A percentile compares a stretch with the other conserved stretches of the same genome.
phyloP scores from a whole-genome alignment of 1,140 invertebrate genomes.

The Aporrectodea caliginosa region DNA sequence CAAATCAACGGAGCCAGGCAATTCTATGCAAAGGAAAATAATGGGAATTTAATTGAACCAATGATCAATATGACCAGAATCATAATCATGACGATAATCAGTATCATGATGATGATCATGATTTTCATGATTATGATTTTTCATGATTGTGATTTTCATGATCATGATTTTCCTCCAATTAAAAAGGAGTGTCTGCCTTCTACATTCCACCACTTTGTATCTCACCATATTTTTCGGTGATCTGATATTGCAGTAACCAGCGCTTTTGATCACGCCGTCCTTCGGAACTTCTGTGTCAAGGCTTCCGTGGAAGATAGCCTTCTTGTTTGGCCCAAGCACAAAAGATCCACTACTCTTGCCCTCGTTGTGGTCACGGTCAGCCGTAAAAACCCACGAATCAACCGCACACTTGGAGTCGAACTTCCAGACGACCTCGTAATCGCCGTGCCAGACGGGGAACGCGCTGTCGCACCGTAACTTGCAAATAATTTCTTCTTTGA shows the following conservation, averaged over 20 bases:
- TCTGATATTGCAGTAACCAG: slow-evolving; percentile 75
- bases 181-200: too few relatives aligned
- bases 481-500: slow-evolving; percentile 24
- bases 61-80: too few relatives aligned
- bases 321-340: slow-evolving; percentile 62
- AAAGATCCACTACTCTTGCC: slow-evolving; percentile 70
- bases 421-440: slow-evolving; percentile 50
- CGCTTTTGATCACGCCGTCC: slow-evolving; percentile 69
- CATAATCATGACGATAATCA: too few relatives aligned
- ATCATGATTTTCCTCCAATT: too few relatives aligned
- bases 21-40: too few relatives aligned
- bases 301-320: slow-evolving; percentile 72
- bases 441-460: slow-evolving; percentile 38
- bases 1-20: too few relatives aligned
- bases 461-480: slow-evolving; percentile 12
- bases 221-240: slow-evolving; percentile 64
- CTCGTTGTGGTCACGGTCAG: slow-evolving; percentile 74
- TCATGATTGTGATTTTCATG: too few relatives aligned
- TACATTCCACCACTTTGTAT: too few relatives aligned
- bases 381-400: slow-evolving; percentile 69
- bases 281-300: slow-evolving; percentile 68
- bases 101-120: too few relatives aligned
- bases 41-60: too few relatives aligned
- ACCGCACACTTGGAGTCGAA: slow-evolving; percentile 60
- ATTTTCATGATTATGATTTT: too few relatives aligned